Conservation (phyloP, 1,140 invertebrate species). For the Drosophila sucinea region DNA sequence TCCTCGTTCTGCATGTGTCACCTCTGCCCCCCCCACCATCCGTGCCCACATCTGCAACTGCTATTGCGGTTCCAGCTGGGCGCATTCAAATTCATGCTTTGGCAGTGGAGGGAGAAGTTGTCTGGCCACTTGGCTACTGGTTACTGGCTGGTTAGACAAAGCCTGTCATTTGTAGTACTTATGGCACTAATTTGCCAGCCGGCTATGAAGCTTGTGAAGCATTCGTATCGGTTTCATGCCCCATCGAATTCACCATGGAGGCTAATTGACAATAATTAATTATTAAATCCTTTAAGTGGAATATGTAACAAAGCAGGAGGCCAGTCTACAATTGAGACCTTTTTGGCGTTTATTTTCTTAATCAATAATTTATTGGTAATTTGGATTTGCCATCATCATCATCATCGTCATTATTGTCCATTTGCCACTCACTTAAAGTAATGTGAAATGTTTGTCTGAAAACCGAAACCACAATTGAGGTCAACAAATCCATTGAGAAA, state of each 20-base stretch:
- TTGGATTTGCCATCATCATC: conserved; percentile 7
- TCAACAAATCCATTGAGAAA: conserved; percentile 48
- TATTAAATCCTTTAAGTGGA: neutral
- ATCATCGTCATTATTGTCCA: neutral
- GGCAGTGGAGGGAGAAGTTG: conserved; percentile 10
- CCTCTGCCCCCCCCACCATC: neutral
- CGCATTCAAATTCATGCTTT: conserved; percentile 17
- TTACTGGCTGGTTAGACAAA: conserved; percentile 3
- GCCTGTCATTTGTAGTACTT: conserved; percentile 2
- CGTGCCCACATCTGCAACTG: neutral
- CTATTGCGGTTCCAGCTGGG: conserved; percentile 40
- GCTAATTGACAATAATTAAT: conserved; percentile 25
- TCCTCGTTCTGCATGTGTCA: conserved; percentile 32
- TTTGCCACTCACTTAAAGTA: conserved; percentile 22
- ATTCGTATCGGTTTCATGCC: conserved; percentile 49
- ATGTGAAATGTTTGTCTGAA: neutral
- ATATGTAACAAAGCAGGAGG: neutral
- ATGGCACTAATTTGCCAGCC: conserved; percentile 22
- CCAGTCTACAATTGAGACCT: neutral
- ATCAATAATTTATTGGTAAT: neutral
- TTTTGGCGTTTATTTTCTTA: neutral
- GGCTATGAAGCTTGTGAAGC: conserved; percentile 29
- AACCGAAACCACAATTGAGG: conserved; percentile 38
- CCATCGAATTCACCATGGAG: conserved; percentile 39
- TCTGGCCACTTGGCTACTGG: conserved; percentile 19